Conservation (phyloP, 2,113 vertebrate genomes). For the Gnathonemus longibarbis region DNA sequence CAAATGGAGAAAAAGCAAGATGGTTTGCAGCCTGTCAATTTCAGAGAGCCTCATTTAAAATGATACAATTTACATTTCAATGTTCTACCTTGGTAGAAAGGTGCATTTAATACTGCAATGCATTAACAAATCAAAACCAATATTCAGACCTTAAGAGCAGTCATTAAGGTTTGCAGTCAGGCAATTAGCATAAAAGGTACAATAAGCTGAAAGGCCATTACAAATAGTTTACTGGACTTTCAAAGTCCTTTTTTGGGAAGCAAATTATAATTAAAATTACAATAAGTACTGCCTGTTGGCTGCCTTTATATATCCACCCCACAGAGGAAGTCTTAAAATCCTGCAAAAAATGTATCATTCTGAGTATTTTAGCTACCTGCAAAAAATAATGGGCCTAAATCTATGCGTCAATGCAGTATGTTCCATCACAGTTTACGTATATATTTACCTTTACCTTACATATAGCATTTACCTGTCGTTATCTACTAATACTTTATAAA, state of each 20-base stretch:
- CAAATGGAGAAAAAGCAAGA: constrained; percentile 5
- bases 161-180: constrained; percentile 30
- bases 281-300: neutral
- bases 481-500: neutral
- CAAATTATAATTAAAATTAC: neutral
- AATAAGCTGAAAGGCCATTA: constrained; percentile 12
- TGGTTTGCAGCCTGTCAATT: neutral
- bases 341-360: neutral
- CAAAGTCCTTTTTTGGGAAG: neutral
- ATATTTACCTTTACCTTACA: neutral
- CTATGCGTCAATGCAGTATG: neutral
- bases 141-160: constrained; percentile 28
- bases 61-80: constrained; percentile 41
- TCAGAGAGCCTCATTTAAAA: constrained; percentile 29
- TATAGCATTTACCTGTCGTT: neutral
- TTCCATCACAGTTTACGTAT: neutral
- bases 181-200: constrained; percentile 23
- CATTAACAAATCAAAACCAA: constrained; percentile 37
- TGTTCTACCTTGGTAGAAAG: constrained; percentile 31
- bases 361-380: neutral
- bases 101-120: constrained; percentile 38
- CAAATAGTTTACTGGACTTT: neutral
- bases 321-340: neutral
- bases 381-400: neutral
- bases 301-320: neutral